Percentiles rank a stretch among this genome's conserved stretches.
Conservation (phyloP, 2,888 invertebrate genomes). For the Hofmannophila pseudospretella region DNA sequence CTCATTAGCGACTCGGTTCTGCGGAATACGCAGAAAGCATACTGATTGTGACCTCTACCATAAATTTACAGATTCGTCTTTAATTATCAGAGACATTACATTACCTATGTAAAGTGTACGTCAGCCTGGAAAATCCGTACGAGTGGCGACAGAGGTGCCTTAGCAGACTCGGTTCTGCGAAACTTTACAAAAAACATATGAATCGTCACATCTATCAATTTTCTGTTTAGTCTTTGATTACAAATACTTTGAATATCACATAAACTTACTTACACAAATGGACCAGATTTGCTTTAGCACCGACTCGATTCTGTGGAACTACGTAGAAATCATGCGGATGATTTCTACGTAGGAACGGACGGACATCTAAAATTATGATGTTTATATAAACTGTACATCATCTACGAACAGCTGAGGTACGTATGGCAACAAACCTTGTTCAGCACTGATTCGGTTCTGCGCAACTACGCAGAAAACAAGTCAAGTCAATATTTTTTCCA, state of each 20-base stretch:
- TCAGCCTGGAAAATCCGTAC: slow-evolving; percentile 82
- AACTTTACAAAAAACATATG: too few species aligned
- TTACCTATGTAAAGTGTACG: slow-evolving; percentile 22
- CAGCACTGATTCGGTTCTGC: slow-evolving; percentile 81
- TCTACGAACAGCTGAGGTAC: slow-evolving; percentile 83
- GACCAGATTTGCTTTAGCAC: too few species aligned
- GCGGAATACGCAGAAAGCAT: slow-evolving; percentile 83
- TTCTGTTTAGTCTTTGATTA: too few species aligned
- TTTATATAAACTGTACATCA: too few species aligned
- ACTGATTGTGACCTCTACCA: slow-evolving; percentile 81
- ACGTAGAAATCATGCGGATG: too few species aligned
- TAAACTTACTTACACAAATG: too few species aligned
- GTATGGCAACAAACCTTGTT: slow-evolving; percentile 83
- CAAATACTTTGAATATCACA: too few species aligned
- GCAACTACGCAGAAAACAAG: slow-evolving; percentile 84
- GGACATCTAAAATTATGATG: too few species aligned
- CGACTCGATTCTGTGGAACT: too few species aligned
- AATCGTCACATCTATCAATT: too few species aligned
- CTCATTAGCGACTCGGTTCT: slow-evolving; percentile 82
- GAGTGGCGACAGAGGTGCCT: slow-evolving; percentile 83
- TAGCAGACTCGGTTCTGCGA: slow-evolving; percentile 81
- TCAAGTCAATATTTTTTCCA: slow-evolving; percentile 75
- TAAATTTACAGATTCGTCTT: slow-evolving; percentile 80
- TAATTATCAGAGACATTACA: too few species aligned
- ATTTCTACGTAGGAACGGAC: too few species aligned